Conservation (phyloP, 2,797 vertebrate genomes). For the Molossus molossus region DNA sequence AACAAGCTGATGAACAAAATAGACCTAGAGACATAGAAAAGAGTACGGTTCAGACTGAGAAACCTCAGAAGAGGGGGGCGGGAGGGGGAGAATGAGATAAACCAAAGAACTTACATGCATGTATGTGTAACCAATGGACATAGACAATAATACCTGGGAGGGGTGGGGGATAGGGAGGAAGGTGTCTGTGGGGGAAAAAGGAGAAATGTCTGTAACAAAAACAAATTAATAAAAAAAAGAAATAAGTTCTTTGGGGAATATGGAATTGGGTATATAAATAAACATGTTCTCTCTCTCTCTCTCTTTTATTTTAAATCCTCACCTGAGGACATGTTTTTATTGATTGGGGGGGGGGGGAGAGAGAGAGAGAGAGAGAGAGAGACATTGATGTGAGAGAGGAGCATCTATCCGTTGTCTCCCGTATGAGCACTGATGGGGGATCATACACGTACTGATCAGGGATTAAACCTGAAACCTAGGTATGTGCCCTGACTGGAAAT, state of each 20-base stretch:
- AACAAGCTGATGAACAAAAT: too few relatives aligned
- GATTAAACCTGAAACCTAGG: not conserved
- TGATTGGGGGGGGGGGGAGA: not conserved
- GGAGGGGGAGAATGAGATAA: too few relatives aligned
- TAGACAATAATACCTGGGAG: too few relatives aligned
- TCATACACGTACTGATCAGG: not conserved
- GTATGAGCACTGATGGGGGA: not conserved
- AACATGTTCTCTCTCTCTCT: not conserved
- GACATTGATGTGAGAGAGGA: not conserved
- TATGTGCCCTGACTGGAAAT: not conserved
- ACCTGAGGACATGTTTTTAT: not conserved
- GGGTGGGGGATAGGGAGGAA: too few relatives aligned
- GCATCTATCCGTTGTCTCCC: not conserved
- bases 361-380: not conserved
- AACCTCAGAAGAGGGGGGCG: too few relatives aligned
- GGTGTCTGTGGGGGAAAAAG: too few relatives aligned
- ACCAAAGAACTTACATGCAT: too few relatives aligned
- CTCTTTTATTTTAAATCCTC: not conserved
- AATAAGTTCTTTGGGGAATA: constrained; percentile 43
- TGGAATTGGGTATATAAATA: constrained; percentile 50
- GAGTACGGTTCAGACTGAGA: too few relatives aligned
- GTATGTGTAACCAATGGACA: too few relatives aligned
- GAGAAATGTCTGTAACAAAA: too few relatives aligned
- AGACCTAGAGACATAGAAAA: too few relatives aligned
- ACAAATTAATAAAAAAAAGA: not conserved